Base-by-base conservation (phyloP, 1,140 invertebrate genomes). In the Gerris buenoi region DNA sequence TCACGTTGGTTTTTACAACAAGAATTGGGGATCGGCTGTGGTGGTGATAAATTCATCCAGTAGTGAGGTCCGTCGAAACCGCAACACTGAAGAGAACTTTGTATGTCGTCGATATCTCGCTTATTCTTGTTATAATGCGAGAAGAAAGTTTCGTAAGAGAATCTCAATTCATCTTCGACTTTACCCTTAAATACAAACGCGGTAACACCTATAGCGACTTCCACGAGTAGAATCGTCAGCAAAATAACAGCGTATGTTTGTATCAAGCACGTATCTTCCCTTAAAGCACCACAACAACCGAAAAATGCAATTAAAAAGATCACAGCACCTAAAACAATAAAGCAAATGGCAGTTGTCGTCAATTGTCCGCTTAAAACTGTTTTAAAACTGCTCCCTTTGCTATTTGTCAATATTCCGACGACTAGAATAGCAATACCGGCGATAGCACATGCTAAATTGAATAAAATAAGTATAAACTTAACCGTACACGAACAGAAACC, bases 401-500 rank as follows among this genome's bases (percentile, higher is more conserved):
- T 5, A 60, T 15, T n/a, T 3, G 15, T 5, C 3, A n/a, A 60
- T 13, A 60, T 22, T 5, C 15, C 58, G 23, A 15, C 5, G 5
- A 22, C 23, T 22, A 60, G 5, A 13, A 15, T 60, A 22, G 15
- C 15, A 3, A 25, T 61, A 63, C 64, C 67, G 18, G 33, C 64
- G 27, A 68, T 58, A 23, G 64, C 67, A 29, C 57, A 61, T 10
- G 56, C 46, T 0, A 68, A 25, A 33, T 68, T 68, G 64, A 68
- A 68, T 57, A 68, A 28, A 23, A 68, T 61, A 2, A 68, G 58
- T 2, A 68, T 25, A 18, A 61, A 68, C 27, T 68, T 68, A 1
- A 26, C 26, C 1, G 67, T 68, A 56, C 67, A 68, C 1, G 67
- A 68, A 58, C 67, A 68, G 58, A 68, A 68, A 14, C 67, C 67